Evolutionary conservation across 2,113 vertebrate species (phyloP).

Genomic region (Daboia siamensis): DNA sequence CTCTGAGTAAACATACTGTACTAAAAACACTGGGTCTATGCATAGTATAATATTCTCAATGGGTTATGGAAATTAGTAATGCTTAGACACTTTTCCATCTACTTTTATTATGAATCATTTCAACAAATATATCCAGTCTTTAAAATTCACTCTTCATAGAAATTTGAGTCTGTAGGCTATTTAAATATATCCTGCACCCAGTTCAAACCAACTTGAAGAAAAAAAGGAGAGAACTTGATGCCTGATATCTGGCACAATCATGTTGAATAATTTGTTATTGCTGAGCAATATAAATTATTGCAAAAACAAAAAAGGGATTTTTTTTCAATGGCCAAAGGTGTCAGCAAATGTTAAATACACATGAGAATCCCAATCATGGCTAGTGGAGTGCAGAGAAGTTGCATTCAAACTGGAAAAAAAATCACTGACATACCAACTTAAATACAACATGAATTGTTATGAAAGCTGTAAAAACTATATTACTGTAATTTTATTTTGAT

Average conservation of each 20-base stretch:
- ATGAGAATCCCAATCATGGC: not conserved
- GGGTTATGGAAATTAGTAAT: not conserved
- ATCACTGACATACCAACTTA: not conserved
- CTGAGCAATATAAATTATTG: not conserved
- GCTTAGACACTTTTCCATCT: not conserved
- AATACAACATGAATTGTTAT: not conserved
- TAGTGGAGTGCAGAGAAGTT: not conserved
- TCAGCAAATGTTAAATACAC: not conserved
- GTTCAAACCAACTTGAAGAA: not conserved
- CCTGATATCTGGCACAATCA: not conserved
- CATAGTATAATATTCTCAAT: not conserved
- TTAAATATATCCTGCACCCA: not conserved
- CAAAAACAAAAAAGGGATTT: not conserved
- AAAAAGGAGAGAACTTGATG: not conserved
- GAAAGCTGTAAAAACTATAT: not conserved
- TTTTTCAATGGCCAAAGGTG: not conserved
- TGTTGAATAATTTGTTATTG: not conserved
- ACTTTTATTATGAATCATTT: not conserved
- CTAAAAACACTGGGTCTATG: not conserved
- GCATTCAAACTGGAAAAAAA: not conserved
- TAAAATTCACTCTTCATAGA: not conserved
- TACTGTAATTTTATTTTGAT: not conserved
- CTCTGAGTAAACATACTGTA: not conserved
- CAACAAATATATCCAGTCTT: not conserved
- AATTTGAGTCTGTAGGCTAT: not conserved